Conservation (phyloP, 2,797 vertebrate species). For the Vultur gryphus region DNA sequence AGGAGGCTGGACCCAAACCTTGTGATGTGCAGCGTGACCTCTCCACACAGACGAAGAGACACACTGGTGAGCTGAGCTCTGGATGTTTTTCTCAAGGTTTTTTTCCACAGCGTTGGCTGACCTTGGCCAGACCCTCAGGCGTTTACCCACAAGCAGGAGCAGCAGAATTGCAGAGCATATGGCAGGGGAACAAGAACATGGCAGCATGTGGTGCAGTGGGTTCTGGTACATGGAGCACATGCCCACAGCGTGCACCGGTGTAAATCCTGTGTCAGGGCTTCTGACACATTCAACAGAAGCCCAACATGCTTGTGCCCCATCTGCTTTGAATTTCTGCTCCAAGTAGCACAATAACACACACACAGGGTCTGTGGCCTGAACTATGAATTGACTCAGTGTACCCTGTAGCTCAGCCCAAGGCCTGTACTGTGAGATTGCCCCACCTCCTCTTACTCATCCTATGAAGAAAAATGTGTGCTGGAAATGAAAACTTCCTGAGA, state of each 20-base stretch:
- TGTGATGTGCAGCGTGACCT: neutral
- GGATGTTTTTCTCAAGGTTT: neutral
- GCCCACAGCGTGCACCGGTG: rapidly evolving
- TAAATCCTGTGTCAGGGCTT: neutral
- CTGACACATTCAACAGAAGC: neutral
- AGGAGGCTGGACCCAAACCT: neutral
- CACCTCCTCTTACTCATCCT: neutral
- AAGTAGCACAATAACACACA: neutral
- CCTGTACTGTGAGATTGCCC: neutral
- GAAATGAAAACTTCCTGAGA: neutral
- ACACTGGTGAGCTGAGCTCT: rapidly evolving
- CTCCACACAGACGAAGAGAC: neutral
- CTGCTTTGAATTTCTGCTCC: neutral
- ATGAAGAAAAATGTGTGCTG: neutral
- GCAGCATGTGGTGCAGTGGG: neutral
- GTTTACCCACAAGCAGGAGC: neutral
- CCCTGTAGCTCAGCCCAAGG: neutral
- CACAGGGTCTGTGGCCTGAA: neutral
- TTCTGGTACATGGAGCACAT: neutral
- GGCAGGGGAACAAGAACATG: neutral
- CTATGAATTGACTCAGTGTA: rapidly evolving
- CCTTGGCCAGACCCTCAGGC: neutral
- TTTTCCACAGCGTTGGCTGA: neutral
- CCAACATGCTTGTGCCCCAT: neutral
- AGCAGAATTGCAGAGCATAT: neutral